These are phyloP conservation scores for Tetrax tetrax DNA, from an alignment of 2,113 vertebrate genomes.

Conservation along the genomic window DNA sequence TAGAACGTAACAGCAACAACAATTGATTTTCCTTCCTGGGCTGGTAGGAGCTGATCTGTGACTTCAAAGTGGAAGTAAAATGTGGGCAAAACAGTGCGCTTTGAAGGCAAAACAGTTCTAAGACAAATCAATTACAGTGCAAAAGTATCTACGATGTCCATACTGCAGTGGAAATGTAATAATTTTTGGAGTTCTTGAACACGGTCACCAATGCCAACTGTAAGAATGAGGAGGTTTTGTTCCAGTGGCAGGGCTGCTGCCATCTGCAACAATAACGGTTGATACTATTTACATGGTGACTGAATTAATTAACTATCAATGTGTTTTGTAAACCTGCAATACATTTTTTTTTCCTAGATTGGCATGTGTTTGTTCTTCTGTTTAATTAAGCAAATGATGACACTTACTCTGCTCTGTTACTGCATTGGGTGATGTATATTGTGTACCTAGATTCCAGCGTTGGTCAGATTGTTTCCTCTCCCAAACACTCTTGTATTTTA, in stretches of 20 bases:
- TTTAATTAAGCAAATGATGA: neutral
- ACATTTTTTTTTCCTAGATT: neutral
- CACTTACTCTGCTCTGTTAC: neutral
- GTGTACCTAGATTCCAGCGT: neutral
- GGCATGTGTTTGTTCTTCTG: neutral
- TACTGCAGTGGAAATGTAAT: neutral
- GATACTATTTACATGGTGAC: neutral
- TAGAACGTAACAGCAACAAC: neutral
- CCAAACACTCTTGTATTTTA: neutral
- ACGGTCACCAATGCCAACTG: accelerated
- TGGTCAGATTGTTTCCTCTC: neutral
- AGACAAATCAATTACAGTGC: neutral
- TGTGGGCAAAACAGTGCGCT: neutral
- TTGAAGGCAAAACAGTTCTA: neutral
- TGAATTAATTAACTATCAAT: neutral
- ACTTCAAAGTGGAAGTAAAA: neutral
- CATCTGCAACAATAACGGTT: neutral
- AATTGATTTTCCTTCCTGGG: neutral
- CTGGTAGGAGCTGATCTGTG: neutral
- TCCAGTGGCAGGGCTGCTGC: neutral
- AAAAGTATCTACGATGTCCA: neutral
- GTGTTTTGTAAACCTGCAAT: neutral
- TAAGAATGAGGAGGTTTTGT: neutral
- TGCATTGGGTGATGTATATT: neutral
- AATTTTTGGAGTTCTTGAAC: accelerated